Evolutionary conservation across 1,140 invertebrate genomes (phyloP), one percentile per base, ranked within the genome.

Genomic region (Contarinia nasturtii): DNA sequence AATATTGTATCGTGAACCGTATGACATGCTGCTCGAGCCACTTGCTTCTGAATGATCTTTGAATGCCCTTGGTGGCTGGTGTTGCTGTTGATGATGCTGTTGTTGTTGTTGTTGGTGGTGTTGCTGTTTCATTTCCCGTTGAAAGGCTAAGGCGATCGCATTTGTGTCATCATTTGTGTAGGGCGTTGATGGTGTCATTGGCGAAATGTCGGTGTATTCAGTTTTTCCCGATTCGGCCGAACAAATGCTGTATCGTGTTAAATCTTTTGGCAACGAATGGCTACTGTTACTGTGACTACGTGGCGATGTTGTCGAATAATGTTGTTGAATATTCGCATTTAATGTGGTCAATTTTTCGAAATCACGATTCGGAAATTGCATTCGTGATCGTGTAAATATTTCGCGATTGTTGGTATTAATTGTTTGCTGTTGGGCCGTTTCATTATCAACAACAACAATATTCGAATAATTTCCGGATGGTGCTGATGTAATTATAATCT

Each of bases 401-500:
- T 74, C 46, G 75, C 72, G 46, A 53, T 19, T 49, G 45, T 21
- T 46, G 48, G 15, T 5, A 19, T 40, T 48, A 15, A 21, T 3
- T 21, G 18, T 17, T 44, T 27, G 41, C 8, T 34, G 33, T 20
- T 46, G 47, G 41, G 57, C 55, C 15, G 60, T 55, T 43, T 63
- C 62, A 44, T 64, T 58, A 14, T 64, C 63, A 47, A 56, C 60
- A 40, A 54, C 60, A 53, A 75, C 73, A 52, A 75, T 74, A 53
- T 77, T 71, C 2, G 80, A 67, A 80, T 48, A 80, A 75, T 56
- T 80, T 80, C 52, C 82, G 85, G 55, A 82, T 86, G 44, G 82
- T 86, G n/a, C 81, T 85, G 1, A 86, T 82, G 55, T 87, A 82
- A 1, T 82, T 83, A 58, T 86, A 86, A 57, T 88, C 86, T 1